Evolutionary conservation across 2,113 vertebrate species (phyloP).

Genomic region (Philantomba maxwellii): DNA sequence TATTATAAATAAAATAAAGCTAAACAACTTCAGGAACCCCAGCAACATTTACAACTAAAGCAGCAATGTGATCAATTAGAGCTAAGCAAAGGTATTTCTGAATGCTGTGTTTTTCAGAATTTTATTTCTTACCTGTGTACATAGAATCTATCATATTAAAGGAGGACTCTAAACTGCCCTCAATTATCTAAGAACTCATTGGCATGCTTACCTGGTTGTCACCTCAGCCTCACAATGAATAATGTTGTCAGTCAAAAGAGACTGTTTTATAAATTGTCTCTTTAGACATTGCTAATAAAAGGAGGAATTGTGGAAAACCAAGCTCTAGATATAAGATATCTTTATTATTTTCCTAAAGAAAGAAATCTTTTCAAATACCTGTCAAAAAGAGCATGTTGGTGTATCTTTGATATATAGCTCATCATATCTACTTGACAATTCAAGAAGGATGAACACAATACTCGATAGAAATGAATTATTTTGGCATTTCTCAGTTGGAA

Average conservation of each 20-base stretch:
- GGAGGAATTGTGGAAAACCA: not conserved
- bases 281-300: not conserved
- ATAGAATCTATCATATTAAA: not conserved
- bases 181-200: not conserved
- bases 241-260: not conserved
- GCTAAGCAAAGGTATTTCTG: not conserved
- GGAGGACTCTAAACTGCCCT: not conserved
- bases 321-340: not conserved
- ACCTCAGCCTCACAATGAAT: not conserved
- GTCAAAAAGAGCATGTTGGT: not conserved
- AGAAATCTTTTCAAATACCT: not conserved
- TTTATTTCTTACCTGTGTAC: not conserved
- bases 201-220: not conserved
- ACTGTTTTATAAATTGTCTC: not conserved
- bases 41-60: not conserved
- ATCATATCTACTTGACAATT: not conserved
- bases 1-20: not conserved
- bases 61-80: not conserved
- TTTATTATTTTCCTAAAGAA: constrained; percentile 9
- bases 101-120: not conserved
- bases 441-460: not conserved
- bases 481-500: not conserved
- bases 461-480: not conserved
- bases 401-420: not conserved
- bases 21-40: not conserved